Conservation (phyloP, 2,113 vertebrate species). For the Elaphurus davidianus region DNA sequence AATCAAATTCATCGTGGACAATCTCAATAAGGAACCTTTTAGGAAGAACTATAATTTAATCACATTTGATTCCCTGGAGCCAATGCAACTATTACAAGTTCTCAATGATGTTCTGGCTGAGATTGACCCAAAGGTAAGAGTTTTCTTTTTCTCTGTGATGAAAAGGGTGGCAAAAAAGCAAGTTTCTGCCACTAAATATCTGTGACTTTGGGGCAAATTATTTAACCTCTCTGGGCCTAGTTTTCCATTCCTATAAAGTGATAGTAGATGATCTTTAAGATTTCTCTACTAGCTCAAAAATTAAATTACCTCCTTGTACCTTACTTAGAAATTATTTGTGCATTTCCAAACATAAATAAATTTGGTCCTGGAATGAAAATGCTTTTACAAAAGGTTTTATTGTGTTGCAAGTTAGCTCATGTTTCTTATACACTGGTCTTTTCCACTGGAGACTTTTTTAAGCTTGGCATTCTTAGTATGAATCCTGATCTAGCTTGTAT, state of each 20-base stretch:
- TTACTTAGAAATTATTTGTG: constrained; percentile 61
- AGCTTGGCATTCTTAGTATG: background rate
- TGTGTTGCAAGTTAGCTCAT: constrained; percentile 53
- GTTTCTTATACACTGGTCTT: constrained; percentile 11
- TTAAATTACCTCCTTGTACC: constrained; percentile 15
- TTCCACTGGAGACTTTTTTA: constrained; percentile 9
- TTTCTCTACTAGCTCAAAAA: background rate
- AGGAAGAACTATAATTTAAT: constrained; percentile 96
- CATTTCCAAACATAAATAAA: constrained; percentile 32
- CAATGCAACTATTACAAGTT: constrained; percentile 93
- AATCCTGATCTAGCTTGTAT: constrained; percentile 34
- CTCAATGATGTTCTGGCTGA: constrained; percentile 95
- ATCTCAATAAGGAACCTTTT: constrained; percentile 95
- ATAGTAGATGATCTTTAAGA: background rate
- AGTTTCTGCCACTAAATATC: background rate
- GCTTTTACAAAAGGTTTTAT: constrained; percentile 12
- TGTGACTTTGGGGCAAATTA: background rate
- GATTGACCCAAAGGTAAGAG: constrained; percentile 94
- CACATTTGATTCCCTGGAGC: constrained; percentile 95
- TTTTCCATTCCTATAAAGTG: background rate
- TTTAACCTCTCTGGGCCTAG: background rate
- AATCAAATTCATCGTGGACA: constrained; percentile 95
- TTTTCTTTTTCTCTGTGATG: constrained; percentile 52
- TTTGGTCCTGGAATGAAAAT: constrained; percentile 45
- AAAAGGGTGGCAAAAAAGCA: constrained; percentile 13